A percentile compares a stretch with the other conserved stretches of the same genome.
Conservation (phyloP, 2,797 vertebrate species). For the Ispidina lecontei region DNA sequence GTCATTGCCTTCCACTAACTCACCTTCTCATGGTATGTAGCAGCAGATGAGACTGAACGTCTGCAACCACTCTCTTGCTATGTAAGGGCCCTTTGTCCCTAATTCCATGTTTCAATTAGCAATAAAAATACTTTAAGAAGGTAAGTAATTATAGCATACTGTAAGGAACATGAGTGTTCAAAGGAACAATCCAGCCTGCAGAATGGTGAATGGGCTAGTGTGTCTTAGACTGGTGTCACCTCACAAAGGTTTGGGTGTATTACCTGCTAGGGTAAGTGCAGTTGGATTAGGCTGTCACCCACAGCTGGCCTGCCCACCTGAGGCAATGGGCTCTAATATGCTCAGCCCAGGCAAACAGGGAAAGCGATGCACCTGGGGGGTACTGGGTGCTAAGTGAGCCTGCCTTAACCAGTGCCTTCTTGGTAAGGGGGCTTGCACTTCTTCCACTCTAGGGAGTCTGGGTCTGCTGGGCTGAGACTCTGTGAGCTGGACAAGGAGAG, state of each 20-base stretch:
- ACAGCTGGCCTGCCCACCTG: not conserved
- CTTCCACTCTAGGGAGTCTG: rapidly evolving
- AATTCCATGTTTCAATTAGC: not conserved
- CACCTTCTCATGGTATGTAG: not conserved
- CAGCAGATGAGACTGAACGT: not conserved
- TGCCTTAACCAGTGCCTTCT: rapidly evolving
- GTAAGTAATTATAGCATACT: not conserved
- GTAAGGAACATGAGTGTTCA: not conserved
- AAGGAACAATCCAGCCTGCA: not conserved
- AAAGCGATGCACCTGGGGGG: not conserved
- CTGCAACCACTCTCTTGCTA: rapidly evolving
- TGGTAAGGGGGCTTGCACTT: rapidly evolving
- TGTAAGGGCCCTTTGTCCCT: not conserved
- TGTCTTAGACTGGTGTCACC: not conserved
- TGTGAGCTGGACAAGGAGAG: not conserved
- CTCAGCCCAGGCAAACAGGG: not conserved
- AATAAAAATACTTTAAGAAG: not conserved
- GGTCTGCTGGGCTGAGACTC: not conserved
- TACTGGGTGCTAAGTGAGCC: not conserved
- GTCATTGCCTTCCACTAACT: not conserved
- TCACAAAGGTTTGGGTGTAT: not conserved
- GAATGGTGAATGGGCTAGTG: not conserved
- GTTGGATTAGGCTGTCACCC: not conserved
- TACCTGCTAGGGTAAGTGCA: not conserved
- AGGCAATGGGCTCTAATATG: not conserved